Conservation (phyloP, 2,797 vertebrate species). For the Gephyroberyx darwinii region DNA sequence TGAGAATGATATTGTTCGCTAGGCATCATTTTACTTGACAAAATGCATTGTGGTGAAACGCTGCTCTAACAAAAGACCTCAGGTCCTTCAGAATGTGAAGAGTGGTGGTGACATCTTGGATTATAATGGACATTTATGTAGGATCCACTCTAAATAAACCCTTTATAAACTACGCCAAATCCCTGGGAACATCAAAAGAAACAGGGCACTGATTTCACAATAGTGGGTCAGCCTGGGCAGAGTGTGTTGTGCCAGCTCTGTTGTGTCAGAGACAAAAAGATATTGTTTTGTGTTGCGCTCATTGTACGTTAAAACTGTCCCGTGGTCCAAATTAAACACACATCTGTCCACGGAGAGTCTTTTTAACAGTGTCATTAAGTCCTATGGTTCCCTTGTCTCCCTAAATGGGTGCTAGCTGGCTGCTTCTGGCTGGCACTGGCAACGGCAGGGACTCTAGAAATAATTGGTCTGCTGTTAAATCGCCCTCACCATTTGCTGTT, state of each 20-base stretch:
- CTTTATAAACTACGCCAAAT: constrained; percentile 6
- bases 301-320: constrained; percentile 67
- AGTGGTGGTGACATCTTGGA: neutral
- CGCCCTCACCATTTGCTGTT: constrained; percentile 69
- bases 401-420: constrained; percentile 67
- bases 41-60: constrained; percentile 2
- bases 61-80: constrained; percentile 2
- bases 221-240: neutral
- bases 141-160: neutral
- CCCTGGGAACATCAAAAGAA: constrained; percentile 10
- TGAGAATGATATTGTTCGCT: constrained; percentile 14
- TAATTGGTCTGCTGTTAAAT: constrained; percentile 77
- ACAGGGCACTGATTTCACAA: neutral
- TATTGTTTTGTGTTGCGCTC: constrained; percentile 29
- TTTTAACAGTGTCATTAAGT: constrained; percentile 73
- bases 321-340: constrained; percentile 66
- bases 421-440: constrained; percentile 59
- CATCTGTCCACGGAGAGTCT: constrained; percentile 64
- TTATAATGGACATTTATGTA: constrained; percentile 11
- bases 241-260: neutral
- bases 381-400: constrained; percentile 57
- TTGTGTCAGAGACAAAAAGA: constrained; percentile 31
- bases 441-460: constrained; percentile 65
- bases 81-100: constrained; percentile 6
- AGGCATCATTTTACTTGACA: constrained; percentile 2